Base-by-base conservation (phyloP, 2,113 vertebrate species). In the Galbula dea region DNA sequence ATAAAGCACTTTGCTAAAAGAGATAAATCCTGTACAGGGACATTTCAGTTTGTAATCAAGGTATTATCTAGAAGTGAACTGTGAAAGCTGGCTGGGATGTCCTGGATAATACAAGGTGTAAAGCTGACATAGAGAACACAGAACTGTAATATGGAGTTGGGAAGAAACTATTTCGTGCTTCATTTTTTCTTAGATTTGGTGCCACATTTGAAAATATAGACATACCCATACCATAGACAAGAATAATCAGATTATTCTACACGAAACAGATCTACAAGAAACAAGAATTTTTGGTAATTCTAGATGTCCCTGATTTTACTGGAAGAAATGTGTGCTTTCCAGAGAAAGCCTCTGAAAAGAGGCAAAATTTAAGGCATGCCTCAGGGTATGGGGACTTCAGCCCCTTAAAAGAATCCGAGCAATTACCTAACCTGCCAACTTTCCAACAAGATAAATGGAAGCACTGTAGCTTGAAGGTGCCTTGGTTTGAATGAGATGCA, bases 381-480 rank as follows among this genome's bases (percentile, higher is more conserved):
- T 83, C 95, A 92, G 95, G 95, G 83, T 87, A 63, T 3, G 27
- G 91, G 93, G 73, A 80, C 95, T 94, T 88, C 55, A 89, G 52
- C 91, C 94, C 91, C 93, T 93, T 96, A 76, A 90, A 93, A 95
- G 95, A 91, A 92, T 96, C 83, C 79, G 87, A 75, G 88, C 96
- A 95, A 92, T 96, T 96, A 93, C 93, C 87, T 83, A 90, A 89
- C 81, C 94, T 96, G 94, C 96, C 97, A 97, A 79, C 82, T 88
- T 92, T 89, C 89, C 92, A 76, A 86, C 82, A 97, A 97, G 95
- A 97, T 96, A 91, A 95, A 95, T 96, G 95, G 94, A 92, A 88
- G 95, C 96, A 89, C 54, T 94, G 94, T 96, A 93, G 97, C 97
- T 97, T 96, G 96, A 97, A 97, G 97, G 96, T 97, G 97, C 91